Percentiles rank a stretch among this genome's conserved stretches.
Evolutionary conservation across 1,140 invertebrate species (phyloP).

Genomic region (Caerostris darwini): DNA sequence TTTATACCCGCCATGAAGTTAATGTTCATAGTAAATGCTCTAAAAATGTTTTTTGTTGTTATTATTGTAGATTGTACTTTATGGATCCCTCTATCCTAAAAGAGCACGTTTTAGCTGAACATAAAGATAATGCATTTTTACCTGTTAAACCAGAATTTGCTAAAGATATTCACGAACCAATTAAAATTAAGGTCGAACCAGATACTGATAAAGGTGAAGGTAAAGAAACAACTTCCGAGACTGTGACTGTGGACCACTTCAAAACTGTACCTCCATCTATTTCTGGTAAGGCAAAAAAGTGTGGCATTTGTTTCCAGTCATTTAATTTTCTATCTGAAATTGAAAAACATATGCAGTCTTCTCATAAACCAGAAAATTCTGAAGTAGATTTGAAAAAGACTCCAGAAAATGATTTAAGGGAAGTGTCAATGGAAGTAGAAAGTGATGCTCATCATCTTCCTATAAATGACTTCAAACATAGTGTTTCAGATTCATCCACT

Average conservation of each 20-base stretch:
- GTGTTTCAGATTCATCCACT: not conserved
- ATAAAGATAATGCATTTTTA: slow-evolving; percentile 69
- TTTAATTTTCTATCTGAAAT: slow-evolving; percentile 49
- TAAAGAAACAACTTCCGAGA: not conserved
- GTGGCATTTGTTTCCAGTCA: slow-evolving; percentile 54
- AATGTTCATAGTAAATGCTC: slow-evolving; percentile 63
- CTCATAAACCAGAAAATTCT: not conserved
- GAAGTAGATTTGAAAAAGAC: not conserved
- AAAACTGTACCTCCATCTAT: not conserved
- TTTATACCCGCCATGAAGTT: slow-evolving; percentile 70
- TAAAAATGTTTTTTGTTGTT: slow-evolving; percentile 73
- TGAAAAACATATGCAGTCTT: slow-evolving; percentile 50
- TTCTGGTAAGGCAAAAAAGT: slow-evolving; percentile 25
- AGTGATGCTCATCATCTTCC: not conserved
- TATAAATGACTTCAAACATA: not conserved
- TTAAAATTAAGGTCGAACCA: not conserved
- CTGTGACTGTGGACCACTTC: not conserved
- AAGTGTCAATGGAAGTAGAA: not conserved
- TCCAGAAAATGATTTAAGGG: not conserved
- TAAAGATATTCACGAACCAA: not conserved
- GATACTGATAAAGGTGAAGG: slow-evolving; percentile 20
- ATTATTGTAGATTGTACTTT: slow-evolving; percentile 74
- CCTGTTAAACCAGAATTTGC: not conserved
- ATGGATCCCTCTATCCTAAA: slow-evolving; percentile 5
- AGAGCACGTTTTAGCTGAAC: slow-evolving; percentile 68